A percentile compares a stretch with the other conserved stretches of the same genome.
phyloP scores from a whole-genome alignment of 2,888 invertebrate species.

The Nasonia oneida region DNA sequence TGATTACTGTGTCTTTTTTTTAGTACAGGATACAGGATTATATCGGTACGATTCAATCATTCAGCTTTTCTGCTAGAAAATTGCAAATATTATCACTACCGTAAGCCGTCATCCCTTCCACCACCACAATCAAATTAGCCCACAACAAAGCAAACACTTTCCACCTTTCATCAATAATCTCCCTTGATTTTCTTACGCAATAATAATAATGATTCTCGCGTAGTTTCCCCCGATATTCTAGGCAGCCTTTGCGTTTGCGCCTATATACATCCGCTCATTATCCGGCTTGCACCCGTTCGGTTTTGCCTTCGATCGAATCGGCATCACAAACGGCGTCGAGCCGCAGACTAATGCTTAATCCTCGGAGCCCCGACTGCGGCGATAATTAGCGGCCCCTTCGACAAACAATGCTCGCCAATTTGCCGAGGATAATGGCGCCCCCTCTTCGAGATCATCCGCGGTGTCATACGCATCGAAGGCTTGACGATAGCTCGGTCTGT shows the following conservation, averaged over 20 bases:
- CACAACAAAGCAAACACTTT: background rate
- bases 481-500: background rate
- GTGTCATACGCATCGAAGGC: slow-evolving; percentile 23
- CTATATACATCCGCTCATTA: background rate
- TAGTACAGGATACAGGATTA: too few relatives aligned
- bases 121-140: background rate
- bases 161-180: background rate
- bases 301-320: slow-evolving; percentile 6
- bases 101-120: background rate
- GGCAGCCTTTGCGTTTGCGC: background rate
- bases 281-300: background rate
- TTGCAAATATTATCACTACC: background rate
- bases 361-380: slow-evolving; percentile 51
- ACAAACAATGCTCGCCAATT: slow-evolving; percentile 73
- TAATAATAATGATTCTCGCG: background rate
- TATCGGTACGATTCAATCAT: too few relatives aligned
- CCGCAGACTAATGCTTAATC: slow-evolving; percentile 73
- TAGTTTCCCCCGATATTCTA: background rate
- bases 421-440: slow-evolving; percentile 67
- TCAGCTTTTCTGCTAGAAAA: background rate
- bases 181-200: slow-evolving; percentile 6
- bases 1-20: too few relatives aligned
- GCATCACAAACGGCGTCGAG: background rate
- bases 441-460: background rate
- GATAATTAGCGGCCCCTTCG: slow-evolving; percentile 72